These are phyloP conservation scores for Setophaga coronata DNA, from an alignment of 2,113 vertebrate species.

Conservation along the genomic window DNA sequence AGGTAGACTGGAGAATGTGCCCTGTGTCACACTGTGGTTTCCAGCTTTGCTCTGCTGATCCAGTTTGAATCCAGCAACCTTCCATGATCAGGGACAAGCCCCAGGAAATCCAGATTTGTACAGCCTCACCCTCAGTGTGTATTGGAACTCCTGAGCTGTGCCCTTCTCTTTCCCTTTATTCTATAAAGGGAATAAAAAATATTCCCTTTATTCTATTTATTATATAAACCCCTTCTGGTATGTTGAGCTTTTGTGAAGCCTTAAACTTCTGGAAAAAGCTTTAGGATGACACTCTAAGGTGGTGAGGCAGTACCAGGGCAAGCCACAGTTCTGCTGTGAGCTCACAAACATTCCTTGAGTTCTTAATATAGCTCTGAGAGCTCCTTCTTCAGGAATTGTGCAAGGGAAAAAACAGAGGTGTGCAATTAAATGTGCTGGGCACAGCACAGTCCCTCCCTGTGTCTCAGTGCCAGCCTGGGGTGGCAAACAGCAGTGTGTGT, in stretches of 20 bases:
- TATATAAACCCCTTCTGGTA: neutral
- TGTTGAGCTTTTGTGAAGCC: neutral
- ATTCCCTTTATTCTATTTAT: too few relatives aligned
- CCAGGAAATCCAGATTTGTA: neutral
- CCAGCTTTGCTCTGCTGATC: neutral
- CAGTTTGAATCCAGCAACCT: neutral
- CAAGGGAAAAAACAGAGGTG: neutral
- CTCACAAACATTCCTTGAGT: neutral
- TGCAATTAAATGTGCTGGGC: neutral
- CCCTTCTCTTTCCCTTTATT: neutral
- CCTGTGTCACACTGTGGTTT: neutral
- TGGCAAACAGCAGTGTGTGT: neutral
- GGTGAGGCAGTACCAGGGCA: neutral
- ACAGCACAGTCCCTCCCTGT: neutral
- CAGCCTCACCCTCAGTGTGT: neutral
- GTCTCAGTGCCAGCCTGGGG: neutral
- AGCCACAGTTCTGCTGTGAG: neutral
- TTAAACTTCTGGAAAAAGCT: neutral
- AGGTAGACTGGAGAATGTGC: neutral
- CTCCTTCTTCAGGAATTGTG: neutral
- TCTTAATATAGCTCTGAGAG: neutral
- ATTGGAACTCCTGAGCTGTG: accelerated
- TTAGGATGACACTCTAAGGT: neutral
- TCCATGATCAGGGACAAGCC: neutral
- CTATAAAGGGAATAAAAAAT: too few relatives aligned